Conservation (phyloP, 2,113 vertebrate species). For the Macquaria ambigua region DNA sequence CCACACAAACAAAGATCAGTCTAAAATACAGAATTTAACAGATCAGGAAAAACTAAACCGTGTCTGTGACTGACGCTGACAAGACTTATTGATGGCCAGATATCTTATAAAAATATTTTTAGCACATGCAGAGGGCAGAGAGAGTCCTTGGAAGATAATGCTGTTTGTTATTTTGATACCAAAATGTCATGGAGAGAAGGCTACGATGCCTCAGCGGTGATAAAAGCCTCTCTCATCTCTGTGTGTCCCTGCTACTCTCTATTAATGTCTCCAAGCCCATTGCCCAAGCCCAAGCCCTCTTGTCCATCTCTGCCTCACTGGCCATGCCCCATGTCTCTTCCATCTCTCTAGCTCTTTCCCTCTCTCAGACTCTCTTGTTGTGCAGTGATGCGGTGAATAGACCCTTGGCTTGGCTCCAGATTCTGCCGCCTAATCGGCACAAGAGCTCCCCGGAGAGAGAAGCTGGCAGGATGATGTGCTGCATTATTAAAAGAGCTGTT, state of each 20-base stretch:
- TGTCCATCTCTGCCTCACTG: constrained; percentile 62
- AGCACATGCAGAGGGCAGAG: constrained; percentile 8
- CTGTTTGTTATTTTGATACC: constrained; percentile 11
- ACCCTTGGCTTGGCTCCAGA: constrained; percentile 72
- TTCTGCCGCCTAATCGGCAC: constrained; percentile 77
- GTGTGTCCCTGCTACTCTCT: constrained; percentile 28
- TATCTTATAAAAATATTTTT: neutral
- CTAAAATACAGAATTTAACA: constrained; percentile 1
- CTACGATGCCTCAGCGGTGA: neutral
- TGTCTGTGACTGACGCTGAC: neutral
- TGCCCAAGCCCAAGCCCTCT: too few relatives aligned
- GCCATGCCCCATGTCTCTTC: constrained; percentile 48
- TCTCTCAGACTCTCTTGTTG: constrained; percentile 64
- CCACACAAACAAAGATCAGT: neutral
- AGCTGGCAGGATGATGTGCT: constrained; percentile 70
- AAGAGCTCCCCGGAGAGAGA: constrained; percentile 76
- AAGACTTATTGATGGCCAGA: neutral
- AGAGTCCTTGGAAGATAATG: constrained; percentile 1
- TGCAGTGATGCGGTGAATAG: constrained; percentile 76
- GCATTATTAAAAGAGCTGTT: constrained; percentile 81
- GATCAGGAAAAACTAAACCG: neutral
- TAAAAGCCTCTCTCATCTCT: constrained; percentile 41
- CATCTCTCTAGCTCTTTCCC: constrained; percentile 63
- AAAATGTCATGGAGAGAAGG: constrained; percentile 1
- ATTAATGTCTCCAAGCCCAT: constrained; percentile 53